Conservation (phyloP, 2,797 vertebrate species). For the Gambusia yucatana region DNA sequence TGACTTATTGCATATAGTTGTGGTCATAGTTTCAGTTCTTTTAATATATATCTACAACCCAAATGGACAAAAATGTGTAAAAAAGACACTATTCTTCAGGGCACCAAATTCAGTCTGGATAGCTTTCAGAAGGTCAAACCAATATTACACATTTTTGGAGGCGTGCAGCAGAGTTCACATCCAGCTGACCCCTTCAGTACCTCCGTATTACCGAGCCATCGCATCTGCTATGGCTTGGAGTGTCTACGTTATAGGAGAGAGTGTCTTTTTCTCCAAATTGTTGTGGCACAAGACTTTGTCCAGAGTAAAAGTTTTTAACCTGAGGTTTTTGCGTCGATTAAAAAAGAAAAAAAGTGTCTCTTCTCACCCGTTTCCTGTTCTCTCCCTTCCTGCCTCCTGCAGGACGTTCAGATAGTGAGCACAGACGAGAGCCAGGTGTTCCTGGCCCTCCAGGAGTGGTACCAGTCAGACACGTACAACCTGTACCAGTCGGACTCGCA, state of each 20-base stretch:
- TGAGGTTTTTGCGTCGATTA: background rate
- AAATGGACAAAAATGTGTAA: background rate
- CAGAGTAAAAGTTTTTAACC: background rate
- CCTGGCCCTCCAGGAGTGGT: slow-evolving; percentile 95
- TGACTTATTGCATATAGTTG: background rate
- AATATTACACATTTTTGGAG: background rate
- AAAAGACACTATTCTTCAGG: background rate
- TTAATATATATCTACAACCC: background rate
- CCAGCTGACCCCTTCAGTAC: background rate
- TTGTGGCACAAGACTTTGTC: background rate
- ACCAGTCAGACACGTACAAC: slow-evolving; percentile 95
- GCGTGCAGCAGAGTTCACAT: background rate
- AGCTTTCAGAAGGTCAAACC: background rate
- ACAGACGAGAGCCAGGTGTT: slow-evolving; percentile 95
- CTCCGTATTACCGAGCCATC: background rate
- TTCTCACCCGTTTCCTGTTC: background rate
- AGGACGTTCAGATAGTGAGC: slow-evolving; percentile 96
- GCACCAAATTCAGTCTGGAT: background rate
- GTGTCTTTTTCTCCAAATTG: background rate
- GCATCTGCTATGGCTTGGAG: background rate
- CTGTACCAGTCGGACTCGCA: slow-evolving; percentile 93
- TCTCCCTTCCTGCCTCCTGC: slow-evolving; percentile 3
- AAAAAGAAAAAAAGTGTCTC: background rate
- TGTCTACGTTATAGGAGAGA: background rate
- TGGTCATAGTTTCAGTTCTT: no score